These are phyloP conservation scores for Poicephalus meyeri DNA, from an alignment of 2,113 vertebrate genomes.

Conservation along the genomic window DNA sequence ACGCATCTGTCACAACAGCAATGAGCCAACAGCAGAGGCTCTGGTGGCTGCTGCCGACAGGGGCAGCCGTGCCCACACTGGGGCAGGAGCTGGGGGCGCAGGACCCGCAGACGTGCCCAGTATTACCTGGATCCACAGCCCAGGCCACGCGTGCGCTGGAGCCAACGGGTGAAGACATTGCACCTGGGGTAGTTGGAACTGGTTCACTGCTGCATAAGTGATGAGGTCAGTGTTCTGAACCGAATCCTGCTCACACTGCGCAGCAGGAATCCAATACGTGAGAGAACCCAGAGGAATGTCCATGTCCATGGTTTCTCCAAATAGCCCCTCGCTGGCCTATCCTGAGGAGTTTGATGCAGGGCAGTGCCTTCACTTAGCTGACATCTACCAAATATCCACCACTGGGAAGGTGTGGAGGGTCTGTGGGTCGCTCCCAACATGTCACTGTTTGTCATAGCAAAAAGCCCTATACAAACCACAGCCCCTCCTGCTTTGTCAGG, in stretches of 20 bases:
- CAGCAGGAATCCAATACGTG: background rate
- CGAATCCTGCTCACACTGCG: fast-evolving
- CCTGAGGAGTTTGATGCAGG: background rate
- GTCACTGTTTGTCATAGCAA: fast-evolving
- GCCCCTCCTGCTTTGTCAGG: background rate
- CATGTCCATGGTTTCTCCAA: background rate
- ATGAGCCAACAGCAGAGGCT: background rate
- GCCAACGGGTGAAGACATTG: background rate
- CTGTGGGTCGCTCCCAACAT: background rate
- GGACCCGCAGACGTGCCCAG: fast-evolving
- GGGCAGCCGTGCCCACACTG: background rate
- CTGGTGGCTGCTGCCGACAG: background rate
- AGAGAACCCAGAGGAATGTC: background rate
- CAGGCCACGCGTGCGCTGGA: background rate
- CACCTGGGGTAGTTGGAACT: background rate
- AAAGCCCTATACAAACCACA: background rate
- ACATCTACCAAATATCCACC: background rate
- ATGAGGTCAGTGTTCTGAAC: fast-evolving
- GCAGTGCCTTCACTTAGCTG: background rate
- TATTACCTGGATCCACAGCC: background rate
- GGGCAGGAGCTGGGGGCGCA: background rate
- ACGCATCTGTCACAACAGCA: slow-evolving; percentile 48
- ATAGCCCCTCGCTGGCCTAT: background rate
- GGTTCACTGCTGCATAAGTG: background rate
- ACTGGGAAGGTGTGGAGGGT: background rate